phyloP scores from a whole-genome alignment of 2,888 invertebrate species.

The Chouioia cunea region DNA sequence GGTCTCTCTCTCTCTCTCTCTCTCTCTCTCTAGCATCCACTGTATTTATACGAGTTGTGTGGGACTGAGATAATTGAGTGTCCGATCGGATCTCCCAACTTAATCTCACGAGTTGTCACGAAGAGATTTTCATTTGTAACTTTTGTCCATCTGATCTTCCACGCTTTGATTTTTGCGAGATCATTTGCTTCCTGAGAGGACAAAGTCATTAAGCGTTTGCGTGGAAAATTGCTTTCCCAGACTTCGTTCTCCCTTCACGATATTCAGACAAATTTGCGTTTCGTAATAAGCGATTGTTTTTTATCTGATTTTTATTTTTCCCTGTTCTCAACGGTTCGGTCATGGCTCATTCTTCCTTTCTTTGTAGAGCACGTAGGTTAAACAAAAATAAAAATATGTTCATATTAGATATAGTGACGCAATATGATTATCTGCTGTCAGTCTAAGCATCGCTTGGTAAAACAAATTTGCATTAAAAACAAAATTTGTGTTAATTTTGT shows the following conservation, averaged over 20 bases:
- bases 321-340: no score
- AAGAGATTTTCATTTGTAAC: conserved; percentile 29
- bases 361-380: no score
- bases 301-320: no score
- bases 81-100: conserved; percentile 29
- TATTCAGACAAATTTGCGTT: no score
- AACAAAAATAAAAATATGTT: no score
- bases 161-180: conserved; percentile 34
- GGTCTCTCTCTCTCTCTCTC: conserved; percentile 18
- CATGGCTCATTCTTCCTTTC: no score
- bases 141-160: conserved; percentile 3
- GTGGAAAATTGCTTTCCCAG: conserved; percentile 21
- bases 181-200: neutral
- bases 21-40: no score
- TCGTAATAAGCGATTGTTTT: no score
- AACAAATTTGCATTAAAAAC: conserved; percentile 19
- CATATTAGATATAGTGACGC: no score
- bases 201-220: conserved; percentile 1
- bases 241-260: neutral
- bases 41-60: neutral
- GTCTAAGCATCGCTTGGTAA: conserved; percentile 2
- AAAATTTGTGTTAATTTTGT: no score
- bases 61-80: conserved; percentile 42
- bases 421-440: no score
- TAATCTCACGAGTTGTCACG: conserved; percentile 48